Conservation (phyloP, 2,888 invertebrate species). For the Hecatera dysodea region DNA sequence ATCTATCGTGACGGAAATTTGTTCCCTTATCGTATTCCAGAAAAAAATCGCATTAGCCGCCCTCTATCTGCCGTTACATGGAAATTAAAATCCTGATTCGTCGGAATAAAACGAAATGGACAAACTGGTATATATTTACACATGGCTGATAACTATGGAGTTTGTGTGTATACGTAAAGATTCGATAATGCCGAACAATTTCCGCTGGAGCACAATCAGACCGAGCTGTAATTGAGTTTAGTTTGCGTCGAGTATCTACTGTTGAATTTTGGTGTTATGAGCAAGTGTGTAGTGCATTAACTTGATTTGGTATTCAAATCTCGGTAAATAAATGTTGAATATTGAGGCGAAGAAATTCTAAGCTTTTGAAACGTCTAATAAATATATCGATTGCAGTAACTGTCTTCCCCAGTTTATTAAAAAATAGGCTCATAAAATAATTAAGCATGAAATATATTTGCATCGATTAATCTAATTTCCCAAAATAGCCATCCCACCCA, state of each 20-base stretch:
- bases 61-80: conserved; percentile 60
- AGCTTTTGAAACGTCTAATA: no score
- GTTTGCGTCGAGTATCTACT: conserved; percentile 37
- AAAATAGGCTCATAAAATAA: neutral
- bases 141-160: conserved; percentile 31
- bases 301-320: conserved; percentile 35
- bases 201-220: conserved; percentile 54
- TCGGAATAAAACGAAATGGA: conserved; percentile 52
- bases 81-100: conserved; percentile 66
- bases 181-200: conserved; percentile 53
- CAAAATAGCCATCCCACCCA: conserved; percentile 25
- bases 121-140: conserved; percentile 21
- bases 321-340: conserved; percentile 1
- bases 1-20: conserved; percentile 75
- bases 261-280: conserved; percentile 37
- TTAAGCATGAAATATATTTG: conserved; percentile 8
- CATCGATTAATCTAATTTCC: conserved; percentile 27
- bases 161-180: conserved; percentile 33
- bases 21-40: conserved; percentile 74
- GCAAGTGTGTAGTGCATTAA: conserved; percentile 26
- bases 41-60: conserved; percentile 72
- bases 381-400: neutral
- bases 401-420: neutral
- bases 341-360: no score
- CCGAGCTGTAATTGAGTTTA: conserved; percentile 51